Base-by-base conservation (phyloP, 2,797 vertebrate species). In the Melanotaenia trifasciata region DNA sequence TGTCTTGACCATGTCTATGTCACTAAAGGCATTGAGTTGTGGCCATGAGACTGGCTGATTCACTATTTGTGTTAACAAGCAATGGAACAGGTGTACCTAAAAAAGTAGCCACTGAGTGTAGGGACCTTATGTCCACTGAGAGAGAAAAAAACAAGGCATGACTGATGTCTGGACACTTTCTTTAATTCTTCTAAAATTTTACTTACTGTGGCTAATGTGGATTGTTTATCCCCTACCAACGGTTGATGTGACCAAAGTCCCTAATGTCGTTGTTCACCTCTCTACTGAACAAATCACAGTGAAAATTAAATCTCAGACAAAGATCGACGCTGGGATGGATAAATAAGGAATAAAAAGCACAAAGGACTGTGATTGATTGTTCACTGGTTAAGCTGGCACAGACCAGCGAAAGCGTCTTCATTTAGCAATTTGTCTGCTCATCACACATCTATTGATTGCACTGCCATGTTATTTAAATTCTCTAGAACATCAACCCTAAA, bases 111-210 rank as follows among this genome's bases (percentile, higher is more conserved):
- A 35, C 3, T 35, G 33, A 35, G 9, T 35, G 33, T 35, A 70
- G 72, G 53, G 43, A 28, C 47, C 63, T 80, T 47, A 75, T 16
- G 83, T 80, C 68, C 73, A 51, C 61, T 60, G 62, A 64, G 50
- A 58, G 26, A 26, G 26, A 68, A 86, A 70, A 72, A 74, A 74
- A 78, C 60, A 74, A 45, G 71, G 14, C 4, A 18, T 91, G 87
- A 93, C 85, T 85, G 85, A 92, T 92, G 88, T 76, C 81, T 84
- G 79, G 20, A 76, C 69, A 76, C 85, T 76, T 84, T 85, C 72
- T 83, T 82, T 64, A 70, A 62, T 50, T 38, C 82, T 64, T 58
- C 53, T 8, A 65, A 77, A 87, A 90, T 86, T 90, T 86, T 81
- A 67, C 54, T 77, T 56, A 74, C 60, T 62, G 77, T 45, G 35